phyloP scores from a whole-genome alignment of 2,797 vertebrate genomes.

The Dromococcyx pavoninus region DNA sequence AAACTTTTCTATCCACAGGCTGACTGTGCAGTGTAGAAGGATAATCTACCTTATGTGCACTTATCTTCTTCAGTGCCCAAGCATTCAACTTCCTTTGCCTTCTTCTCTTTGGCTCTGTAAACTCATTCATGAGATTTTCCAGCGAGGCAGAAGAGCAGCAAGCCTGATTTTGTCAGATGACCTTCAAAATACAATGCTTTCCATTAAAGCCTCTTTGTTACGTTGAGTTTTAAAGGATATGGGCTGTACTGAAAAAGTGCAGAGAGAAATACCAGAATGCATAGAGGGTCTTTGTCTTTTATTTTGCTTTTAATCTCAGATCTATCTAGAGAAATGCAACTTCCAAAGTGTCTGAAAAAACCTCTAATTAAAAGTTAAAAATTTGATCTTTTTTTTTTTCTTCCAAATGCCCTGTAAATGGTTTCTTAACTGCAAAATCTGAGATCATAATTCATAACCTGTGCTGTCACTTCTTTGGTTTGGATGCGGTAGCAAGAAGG shows the following conservation, averaged over 20 bases:
- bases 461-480: neutral
- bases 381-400: neutral
- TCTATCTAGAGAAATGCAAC: neutral
- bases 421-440: neutral
- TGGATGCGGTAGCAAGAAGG: neutral
- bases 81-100: neutral
- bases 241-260: neutral
- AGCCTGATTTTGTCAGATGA: neutral
- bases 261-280: neutral
- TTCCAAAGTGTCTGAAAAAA: neutral
- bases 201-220: slow-evolving; percentile 29
- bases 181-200: slow-evolving; percentile 19
- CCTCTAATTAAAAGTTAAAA: neutral
- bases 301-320: neutral
- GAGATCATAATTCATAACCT: neutral
- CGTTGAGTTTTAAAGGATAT: neutral
- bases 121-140: neutral
- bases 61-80: slow-evolving; percentile 4
- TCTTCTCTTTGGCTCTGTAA: neutral
- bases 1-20: slow-evolving; percentile 49
- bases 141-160: neutral
- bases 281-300: neutral
- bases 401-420: neutral
- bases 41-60: slow-evolving; percentile 43
- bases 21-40: slow-evolving; percentile 15